Percentiles rank a stretch among this genome's conserved stretches.
These are phyloP conservation scores for Acanthococcus lagerstroemiae DNA, from an alignment of 2,888 invertebrate genomes.

Conservation along the genomic window DNA sequence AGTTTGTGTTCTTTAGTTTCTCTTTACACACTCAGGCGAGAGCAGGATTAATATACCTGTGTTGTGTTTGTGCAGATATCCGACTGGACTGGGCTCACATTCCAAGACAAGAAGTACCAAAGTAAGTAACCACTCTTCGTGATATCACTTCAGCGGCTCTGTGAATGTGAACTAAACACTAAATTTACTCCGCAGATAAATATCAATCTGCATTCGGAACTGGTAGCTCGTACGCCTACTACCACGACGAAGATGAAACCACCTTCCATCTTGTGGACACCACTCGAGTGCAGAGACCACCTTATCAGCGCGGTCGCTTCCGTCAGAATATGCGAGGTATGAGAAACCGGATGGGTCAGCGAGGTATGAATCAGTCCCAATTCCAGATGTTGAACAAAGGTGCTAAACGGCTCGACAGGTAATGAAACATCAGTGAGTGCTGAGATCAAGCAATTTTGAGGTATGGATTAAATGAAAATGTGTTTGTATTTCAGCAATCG, in stretches of 20 bases:
- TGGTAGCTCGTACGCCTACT: conserved; percentile 95
- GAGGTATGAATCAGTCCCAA: conserved; percentile 54
- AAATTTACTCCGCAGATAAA: too few species aligned
- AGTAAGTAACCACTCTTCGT: conserved; percentile 50
- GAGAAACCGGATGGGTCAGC: conserved; percentile 53
- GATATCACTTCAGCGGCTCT: too few species aligned
- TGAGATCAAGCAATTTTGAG: too few species aligned
- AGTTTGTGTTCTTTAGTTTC: too few species aligned
- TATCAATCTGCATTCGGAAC: conserved; percentile 87
- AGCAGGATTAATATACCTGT: not conserved
- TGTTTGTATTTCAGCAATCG: conserved; percentile 48
- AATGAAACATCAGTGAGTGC: not conserved
- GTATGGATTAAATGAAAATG: too few species aligned
- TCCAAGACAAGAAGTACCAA: conserved; percentile 86
- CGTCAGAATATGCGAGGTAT: conserved; percentile 67
- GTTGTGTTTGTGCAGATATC: conserved; percentile 59
- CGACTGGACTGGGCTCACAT: conserved; percentile 92
- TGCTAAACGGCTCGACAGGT: conserved; percentile 49
- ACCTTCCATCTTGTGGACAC: conserved; percentile 97
- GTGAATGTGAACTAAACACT: too few species aligned
- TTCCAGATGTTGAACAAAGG: conserved; percentile 79
- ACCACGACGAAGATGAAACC: conserved; percentile 97
- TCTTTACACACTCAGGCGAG: too few species aligned
- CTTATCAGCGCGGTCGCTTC: conserved; percentile 86
- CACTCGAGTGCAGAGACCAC: conserved; percentile 75